Conservation (phyloP, 2,797 vertebrate species). For the Adrianichthys oophorus region DNA sequence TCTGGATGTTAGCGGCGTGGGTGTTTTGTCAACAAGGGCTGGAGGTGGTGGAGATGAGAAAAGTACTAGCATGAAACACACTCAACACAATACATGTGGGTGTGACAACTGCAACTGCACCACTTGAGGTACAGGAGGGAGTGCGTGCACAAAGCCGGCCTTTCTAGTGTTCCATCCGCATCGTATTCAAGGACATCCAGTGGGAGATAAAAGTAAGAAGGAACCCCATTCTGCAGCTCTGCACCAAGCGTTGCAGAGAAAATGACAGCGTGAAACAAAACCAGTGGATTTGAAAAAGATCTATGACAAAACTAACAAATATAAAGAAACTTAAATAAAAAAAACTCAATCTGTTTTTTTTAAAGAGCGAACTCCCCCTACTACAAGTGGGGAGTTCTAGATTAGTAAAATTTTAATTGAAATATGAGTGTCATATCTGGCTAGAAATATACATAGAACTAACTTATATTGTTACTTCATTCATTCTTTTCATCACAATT, state of each 20-base stretch:
- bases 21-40: slow-evolving; percentile 56
- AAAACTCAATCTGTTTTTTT: no score
- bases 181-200: slow-evolving; percentile 50
- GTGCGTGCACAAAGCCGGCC: slow-evolving; percentile 28
- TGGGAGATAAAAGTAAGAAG: slow-evolving; percentile 14
- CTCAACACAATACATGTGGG: slow-evolving; percentile 42
- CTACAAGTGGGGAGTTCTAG: no score
- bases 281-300: no score
- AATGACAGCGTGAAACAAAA: no score
- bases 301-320: no score
- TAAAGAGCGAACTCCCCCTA: no score
- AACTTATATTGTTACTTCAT: no score
- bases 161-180: slow-evolving; percentile 39
- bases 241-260: background rate
- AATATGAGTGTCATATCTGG: no score
- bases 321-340: no score
- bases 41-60: slow-evolving; percentile 59
- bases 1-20: slow-evolving; percentile 64
- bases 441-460: no score
- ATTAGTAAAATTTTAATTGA: no score
- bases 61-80: slow-evolving; percentile 49
- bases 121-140: slow-evolving; percentile 17
- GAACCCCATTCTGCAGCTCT: slow-evolving; percentile 5
- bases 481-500: no score
- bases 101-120: background rate